Evolutionary conservation across 2,113 vertebrate genomes (phyloP), one percentile per base, ranked within the genome.

Genomic region (Heterocephalus glaber): DNA sequence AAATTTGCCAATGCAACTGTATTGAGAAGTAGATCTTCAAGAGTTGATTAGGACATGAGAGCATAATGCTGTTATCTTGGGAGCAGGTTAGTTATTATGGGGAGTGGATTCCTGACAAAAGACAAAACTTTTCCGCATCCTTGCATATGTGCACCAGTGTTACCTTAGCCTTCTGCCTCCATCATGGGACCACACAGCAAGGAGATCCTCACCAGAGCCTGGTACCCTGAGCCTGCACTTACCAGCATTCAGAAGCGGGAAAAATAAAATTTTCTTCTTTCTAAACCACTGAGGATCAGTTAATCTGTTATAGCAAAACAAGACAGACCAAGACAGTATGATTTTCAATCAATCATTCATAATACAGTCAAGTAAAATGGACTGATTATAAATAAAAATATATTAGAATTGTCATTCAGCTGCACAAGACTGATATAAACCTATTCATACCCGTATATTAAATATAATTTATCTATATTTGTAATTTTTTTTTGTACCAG

Each of bases 291-390:
- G 38, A 47, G 24, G 22, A 85, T 52, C 49, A 22, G 13, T 58
- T 52, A 63, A 24, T 47, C 28, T 89, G 58, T 19, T 26, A 86
- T 12, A 83, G 60, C 13, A 38, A 68, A 5, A 33, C 26, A 90
- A 70, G 38, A 56, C 7, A 68, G 33, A 66, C 8, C 14, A 24
- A 89, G 22, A 58, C 2, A 61, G 33, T 13, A 52, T 76, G 33
- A 82, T 60, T 91, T 94, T 89, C 54, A 79, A 20, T 70, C 66
- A 11, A 80, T 26, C 72, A 83, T 74, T 95, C 24, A 89, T 38
- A 92, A 81, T 33, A 11, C 33, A 83, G 12, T 79, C 38, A 89
- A 66, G 35, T 82, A 81, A 96, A 90, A 88, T 16, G 76, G 68
- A 49, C 17, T 70, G 13, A 56, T 85, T 30, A 58, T 6, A 22